A percentile compares a stretch with the other conserved stretches of the same genome.
Evolutionary conservation across 2,113 vertebrate genomes (phyloP).

Genomic region (Spheniscus mendiculus): DNA sequence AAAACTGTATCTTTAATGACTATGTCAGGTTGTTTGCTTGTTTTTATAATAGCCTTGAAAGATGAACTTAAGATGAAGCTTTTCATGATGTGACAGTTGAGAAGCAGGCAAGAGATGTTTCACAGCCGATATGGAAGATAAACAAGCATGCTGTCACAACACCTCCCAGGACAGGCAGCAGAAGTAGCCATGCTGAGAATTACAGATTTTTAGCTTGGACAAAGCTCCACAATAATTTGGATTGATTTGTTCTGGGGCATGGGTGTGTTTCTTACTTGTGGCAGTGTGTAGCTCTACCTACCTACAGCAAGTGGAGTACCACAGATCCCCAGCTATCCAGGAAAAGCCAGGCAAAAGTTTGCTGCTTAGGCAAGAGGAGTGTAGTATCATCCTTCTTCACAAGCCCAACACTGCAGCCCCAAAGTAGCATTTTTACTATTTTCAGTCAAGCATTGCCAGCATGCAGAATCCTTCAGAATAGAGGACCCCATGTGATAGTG

Average conservation of each 20-base stretch:
- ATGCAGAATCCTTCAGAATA: neutral
- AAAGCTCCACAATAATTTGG: neutral
- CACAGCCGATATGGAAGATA: neutral
- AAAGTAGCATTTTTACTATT: neutral
- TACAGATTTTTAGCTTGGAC: neutral
- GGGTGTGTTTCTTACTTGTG: neutral
- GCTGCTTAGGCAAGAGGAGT: neutral
- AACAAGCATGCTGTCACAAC: neutral
- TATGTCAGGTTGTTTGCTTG: neutral
- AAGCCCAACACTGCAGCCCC: neutral
- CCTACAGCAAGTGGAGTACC: neutral
- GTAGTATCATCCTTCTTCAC: neutral
- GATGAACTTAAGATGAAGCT: neutral
- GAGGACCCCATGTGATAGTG: neutral
- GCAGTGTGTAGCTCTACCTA: neutral
- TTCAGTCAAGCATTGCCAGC: neutral
- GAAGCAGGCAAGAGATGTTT: neutral
- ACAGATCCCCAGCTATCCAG: neutral
- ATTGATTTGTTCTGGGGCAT: neutral
- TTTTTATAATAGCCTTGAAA: neutral
- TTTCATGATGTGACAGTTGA: neutral
- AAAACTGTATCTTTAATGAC: neutral
- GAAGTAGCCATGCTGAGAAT: neutral
- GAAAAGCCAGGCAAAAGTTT: neutral
- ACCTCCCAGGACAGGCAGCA: neutral